These are phyloP conservation scores for Eciton burchellii DNA, from an alignment of 1,140 invertebrate genomes.

Conservation along the genomic window DNA sequence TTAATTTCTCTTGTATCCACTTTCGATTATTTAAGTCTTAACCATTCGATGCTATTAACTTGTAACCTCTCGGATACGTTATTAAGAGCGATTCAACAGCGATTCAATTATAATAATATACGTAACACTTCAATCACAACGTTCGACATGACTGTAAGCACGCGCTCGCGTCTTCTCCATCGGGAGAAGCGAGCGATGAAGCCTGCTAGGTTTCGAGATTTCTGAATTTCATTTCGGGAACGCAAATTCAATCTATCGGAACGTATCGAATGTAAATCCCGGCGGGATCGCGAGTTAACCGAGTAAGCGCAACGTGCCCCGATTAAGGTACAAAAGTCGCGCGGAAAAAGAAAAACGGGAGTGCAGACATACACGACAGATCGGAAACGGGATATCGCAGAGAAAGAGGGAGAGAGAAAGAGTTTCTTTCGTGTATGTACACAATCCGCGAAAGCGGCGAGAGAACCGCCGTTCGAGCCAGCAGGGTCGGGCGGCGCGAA, in stretches of 20 bases:
- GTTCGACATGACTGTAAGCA: background rate
- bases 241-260: constrained; percentile 48
- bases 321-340: constrained; percentile 53
- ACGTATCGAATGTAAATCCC: constrained; percentile 50
- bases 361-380: constrained; percentile 23
- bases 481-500: constrained; percentile 10
- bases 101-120: background rate
- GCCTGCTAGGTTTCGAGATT: constrained; percentile 10
- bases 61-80: background rate
- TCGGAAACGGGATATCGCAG: constrained; percentile 28
- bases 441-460: constrained; percentile 44
- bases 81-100: too few species aligned
- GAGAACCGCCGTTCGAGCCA: background rate
- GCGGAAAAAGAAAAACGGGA: constrained; percentile 1
- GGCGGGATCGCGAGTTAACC: background rate
- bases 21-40: background rate
- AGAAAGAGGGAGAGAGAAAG: background rate
- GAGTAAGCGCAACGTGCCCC: constrained; percentile 50
- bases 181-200: constrained; percentile 3
- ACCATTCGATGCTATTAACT: background rate
- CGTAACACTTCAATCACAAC: background rate
- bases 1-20: background rate
- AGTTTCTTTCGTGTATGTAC: constrained; percentile 46
- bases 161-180: background rate
- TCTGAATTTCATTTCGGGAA: constrained; percentile 54